Conservation (phyloP, 1,140 invertebrate genomes). For the Polyergus mexicanus region DNA sequence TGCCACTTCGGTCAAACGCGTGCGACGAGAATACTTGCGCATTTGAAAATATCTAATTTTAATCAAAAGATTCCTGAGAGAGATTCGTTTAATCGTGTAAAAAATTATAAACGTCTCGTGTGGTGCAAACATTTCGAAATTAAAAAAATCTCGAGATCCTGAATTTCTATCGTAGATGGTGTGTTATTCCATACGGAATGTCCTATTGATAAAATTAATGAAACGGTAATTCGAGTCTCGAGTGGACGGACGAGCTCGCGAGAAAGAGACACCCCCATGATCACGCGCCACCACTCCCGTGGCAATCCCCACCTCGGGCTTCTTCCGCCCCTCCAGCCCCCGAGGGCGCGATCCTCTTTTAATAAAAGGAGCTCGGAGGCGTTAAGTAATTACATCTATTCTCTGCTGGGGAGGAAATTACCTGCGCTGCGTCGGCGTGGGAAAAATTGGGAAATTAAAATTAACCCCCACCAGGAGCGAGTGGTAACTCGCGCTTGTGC, state of each 20-base stretch:
- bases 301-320: constrained; percentile 63
- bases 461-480: constrained; percentile 78
- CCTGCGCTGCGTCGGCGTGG: constrained; percentile 78
- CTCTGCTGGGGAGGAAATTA: constrained; percentile 85
- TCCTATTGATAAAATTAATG: constrained; percentile 51
- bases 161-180: background rate
- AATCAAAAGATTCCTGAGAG: background rate
- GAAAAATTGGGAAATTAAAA: constrained; percentile 87
- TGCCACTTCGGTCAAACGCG: too few relatives aligned
- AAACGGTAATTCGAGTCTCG: constrained; percentile 27
- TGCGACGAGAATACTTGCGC: background rate
- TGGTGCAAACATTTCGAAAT: background rate
- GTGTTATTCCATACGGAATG: constrained; percentile 10
- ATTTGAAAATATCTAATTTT: background rate
- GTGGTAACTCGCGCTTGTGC: constrained; percentile 46
- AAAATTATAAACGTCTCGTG: background rate
- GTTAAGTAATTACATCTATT: constrained; percentile 87
- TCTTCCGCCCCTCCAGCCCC: constrained; percentile 74
- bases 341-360: constrained; percentile 85
- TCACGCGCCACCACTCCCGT: constrained; percentile 65
- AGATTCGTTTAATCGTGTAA: background rate
- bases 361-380: constrained; percentile 84
- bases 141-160: background rate
- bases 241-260: constrained; percentile 33
- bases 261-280: constrained; percentile 53